These are phyloP conservation scores for Polylopha cassiicola DNA, from an alignment of 2,888 invertebrate species.

Conservation along the genomic window DNA sequence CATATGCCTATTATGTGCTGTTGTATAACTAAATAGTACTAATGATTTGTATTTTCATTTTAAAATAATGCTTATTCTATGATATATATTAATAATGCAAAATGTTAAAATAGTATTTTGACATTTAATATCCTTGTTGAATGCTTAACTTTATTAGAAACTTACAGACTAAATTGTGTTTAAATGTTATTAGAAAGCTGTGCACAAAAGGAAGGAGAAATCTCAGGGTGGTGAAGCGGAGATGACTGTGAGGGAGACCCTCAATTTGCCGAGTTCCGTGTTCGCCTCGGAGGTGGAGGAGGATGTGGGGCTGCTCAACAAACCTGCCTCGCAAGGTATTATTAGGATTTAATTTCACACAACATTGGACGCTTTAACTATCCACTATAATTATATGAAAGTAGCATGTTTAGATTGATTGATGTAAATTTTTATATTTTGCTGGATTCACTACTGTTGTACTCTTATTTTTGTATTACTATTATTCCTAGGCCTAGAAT, in stretches of 20 bases:
- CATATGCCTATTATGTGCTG: not conserved
- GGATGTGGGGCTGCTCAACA: conserved; percentile 88
- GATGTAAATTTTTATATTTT: no score
- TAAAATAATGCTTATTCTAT: not conserved
- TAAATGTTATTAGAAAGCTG: conserved; percentile 45
- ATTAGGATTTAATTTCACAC: no score
- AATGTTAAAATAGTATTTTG: no score
- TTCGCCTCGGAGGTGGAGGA: conserved; percentile 93
- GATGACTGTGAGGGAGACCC: conserved; percentile 52
- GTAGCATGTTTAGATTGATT: no score
- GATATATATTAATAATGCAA: no score
- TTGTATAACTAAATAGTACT: not conserved
- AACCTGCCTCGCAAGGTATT: conserved; percentile 84
- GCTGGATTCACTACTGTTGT: no score
- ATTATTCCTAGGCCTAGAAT: no score
- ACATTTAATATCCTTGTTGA: no score
- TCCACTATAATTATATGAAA: no score
- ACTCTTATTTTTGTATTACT: no score
- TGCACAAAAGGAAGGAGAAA: conserved; percentile 53
- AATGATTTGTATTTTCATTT: conserved; percentile 1
- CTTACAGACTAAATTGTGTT: not conserved
- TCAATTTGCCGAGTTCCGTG: conserved; percentile 87
- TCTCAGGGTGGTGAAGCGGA: conserved; percentile 23
- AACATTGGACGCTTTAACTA: no score
- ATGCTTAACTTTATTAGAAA: no score